These are phyloP conservation scores for Onychomys torridus DNA, from an alignment of 2,797 vertebrate genomes.

Conservation along the genomic window DNA sequence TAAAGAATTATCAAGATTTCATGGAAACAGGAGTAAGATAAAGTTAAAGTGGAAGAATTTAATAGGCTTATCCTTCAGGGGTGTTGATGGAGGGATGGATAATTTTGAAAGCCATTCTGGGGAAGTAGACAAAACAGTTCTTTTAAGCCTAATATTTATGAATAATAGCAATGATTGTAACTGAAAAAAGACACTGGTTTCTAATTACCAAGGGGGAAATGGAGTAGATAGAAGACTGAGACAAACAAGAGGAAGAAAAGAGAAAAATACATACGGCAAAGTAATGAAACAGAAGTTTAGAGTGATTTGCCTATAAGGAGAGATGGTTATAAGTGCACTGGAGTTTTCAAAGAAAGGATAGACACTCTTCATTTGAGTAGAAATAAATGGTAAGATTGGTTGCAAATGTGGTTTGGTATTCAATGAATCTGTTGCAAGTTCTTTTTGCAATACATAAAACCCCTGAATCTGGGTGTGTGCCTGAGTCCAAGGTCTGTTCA, in stretches of 20 bases:
- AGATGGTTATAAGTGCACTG: not conserved
- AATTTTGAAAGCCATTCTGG: not conserved
- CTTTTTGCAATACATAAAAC: not conserved
- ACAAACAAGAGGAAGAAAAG: not conserved
- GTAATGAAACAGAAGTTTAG: not conserved
- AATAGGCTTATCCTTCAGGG: not conserved
- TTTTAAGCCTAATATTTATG: not conserved
- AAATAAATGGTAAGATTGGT: not conserved
- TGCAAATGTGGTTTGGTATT: not conserved
- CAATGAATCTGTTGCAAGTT: not conserved
- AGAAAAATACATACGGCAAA: rapidly evolving
- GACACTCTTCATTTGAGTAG: not conserved
- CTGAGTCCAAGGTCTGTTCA: not conserved
- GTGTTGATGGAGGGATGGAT: not conserved
- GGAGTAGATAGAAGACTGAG: not conserved
- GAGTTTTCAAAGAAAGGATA: not conserved
- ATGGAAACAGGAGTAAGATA: not conserved
- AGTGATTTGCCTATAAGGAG: not conserved
- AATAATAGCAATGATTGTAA: not conserved
- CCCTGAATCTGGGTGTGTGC: not conserved
- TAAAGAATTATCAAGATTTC: not conserved
- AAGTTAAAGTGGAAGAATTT: not conserved
- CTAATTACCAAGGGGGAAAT: not conserved
- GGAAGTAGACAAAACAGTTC: not conserved
- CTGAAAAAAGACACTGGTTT: not conserved